phyloP scores from a whole-genome alignment of 2,888 invertebrate species.

The Cheilosia urbana region DNA sequence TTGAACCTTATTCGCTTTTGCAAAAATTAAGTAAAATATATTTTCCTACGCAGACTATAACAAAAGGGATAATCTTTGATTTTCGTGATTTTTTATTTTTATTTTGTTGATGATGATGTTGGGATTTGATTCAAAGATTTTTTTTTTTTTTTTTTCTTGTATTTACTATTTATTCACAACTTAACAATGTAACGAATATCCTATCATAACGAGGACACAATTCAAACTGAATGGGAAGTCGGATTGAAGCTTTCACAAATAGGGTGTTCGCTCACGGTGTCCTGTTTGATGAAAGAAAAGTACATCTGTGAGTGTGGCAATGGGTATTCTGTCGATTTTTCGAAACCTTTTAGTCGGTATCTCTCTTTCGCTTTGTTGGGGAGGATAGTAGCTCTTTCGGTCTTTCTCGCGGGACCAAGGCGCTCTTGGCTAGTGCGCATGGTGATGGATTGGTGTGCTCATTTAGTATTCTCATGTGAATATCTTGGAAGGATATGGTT shows the following conservation, averaged over 20 bases:
- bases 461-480: slow-evolving; percentile 71
- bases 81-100: slow-evolving; percentile 75
- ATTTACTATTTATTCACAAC: slow-evolving; percentile 84
- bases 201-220: slow-evolving; percentile 84
- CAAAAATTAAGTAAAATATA: slow-evolving; percentile 21
- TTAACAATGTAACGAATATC: slow-evolving; percentile 84
- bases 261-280: slow-evolving; percentile 78
- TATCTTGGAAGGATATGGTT: slow-evolving; percentile 18
- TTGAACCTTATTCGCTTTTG: slow-evolving; percentile 23
- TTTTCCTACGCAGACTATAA: slow-evolving; percentile 52
- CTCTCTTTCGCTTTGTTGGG: slow-evolving; percentile 68
- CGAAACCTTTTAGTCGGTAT: slow-evolving; percentile 60
- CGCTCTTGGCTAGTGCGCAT: slow-evolving; percentile 63
- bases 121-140: slow-evolving; percentile 69
- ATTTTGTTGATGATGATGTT: slow-evolving; percentile 77
- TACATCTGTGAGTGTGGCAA: slow-evolving; percentile 64
- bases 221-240: slow-evolving; percentile 84
- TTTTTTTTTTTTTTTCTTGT: slow-evolving; percentile 75
- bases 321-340: slow-evolving; percentile 66
- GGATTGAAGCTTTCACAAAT: slow-evolving; percentile 83
- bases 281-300: slow-evolving; percentile 65
- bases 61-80: slow-evolving; percentile 54
- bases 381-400: slow-evolving; percentile 73
- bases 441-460: slow-evolving; percentile 50
- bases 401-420: slow-evolving; percentile 59